Evolutionary conservation across 2,113 vertebrate genomes (phyloP).

Genomic region (Porphyrio hochstetteri): DNA sequence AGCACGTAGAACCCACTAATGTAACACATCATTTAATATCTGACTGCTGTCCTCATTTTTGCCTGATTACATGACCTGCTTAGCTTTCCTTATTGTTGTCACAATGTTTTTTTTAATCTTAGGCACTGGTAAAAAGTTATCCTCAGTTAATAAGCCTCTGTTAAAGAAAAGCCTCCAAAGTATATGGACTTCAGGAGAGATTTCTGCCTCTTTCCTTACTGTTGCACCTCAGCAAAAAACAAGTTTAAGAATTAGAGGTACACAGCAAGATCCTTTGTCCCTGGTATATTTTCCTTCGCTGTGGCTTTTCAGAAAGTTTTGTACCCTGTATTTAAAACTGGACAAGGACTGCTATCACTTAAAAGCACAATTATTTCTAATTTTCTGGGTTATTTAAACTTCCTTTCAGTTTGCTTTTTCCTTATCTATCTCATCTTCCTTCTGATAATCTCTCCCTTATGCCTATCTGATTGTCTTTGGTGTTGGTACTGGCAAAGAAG

Average conservation of each 20-base stretch:
- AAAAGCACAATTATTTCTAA: neutral
- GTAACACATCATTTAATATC: neutral
- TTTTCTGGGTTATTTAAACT: neutral
- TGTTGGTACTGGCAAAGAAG: neutral
- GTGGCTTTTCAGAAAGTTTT: neutral
- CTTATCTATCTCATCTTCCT: neutral
- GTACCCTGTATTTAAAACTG: neutral
- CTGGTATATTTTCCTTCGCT: neutral
- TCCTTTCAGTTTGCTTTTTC: neutral
- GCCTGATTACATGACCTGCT: neutral
- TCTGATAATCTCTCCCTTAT: neutral
- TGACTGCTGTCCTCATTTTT: neutral
- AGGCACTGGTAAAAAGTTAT: neutral
- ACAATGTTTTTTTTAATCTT: rapidly evolving
- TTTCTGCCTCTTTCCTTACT: neutral
- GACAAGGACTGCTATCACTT: neutral
- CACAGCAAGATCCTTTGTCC: neutral
- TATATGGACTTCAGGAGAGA: neutral
- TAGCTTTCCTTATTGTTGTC: neutral
- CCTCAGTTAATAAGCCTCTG: neutral
- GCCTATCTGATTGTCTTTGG: neutral
- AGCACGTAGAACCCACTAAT: neutral
- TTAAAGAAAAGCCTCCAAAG: neutral
- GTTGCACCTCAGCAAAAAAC: neutral
- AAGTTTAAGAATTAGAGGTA: neutral